Base-by-base conservation (phyloP, 2,797 vertebrate genomes). In the Pseudomugil tenellus region DNA sequence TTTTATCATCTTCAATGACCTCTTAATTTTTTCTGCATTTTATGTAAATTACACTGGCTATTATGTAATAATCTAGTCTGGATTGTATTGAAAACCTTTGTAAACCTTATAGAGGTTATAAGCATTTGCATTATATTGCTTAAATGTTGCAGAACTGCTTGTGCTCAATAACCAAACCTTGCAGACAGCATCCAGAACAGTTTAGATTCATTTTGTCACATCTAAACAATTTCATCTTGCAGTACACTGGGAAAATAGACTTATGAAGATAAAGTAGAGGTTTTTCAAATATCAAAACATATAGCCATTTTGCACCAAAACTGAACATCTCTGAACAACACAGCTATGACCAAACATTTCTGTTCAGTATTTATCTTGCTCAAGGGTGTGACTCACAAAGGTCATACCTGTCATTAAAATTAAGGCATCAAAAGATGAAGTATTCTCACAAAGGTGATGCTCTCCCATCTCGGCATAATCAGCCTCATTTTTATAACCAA, bases 371-470 rank as follows among this genome's bases (percentile, higher is more conserved):
- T 81, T 85, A 80, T 84, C 79, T 81, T 64, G 75, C 82, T 83
- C 77, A 84, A 84, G 87, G 86, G 83, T 85, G 83, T 46, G 64
- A 81, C 87, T 87, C 16, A 4, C 76, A 87, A 91, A 92, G 89
- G 91, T 90, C 88, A 80, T 14, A 41, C 0, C 52, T 86, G 84
- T 87, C 86, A 84, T 88, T 89, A 88, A 90, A 89, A 87, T 80
- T 53, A 79, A 91, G 77, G 74, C 83, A 63, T 91, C 86, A 83
- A 87, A 81, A 85, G 85, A 91, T 85, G 79, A 80, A 74, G 81
- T 85, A 84, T 89, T 88, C 90, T 90, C 88, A 76, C 87, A 89
- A 84, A 89, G 87, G 87, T 90, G 89, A 87, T 85, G 81, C 72
- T 63, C 67, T 82, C 79, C 62, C 74, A 67, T 80, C 83, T 61